Percentiles rank a stretch among this genome's conserved stretches.
Conservation (phyloP, 2,113 vertebrate species). For the Clarias batrachus region DNA sequence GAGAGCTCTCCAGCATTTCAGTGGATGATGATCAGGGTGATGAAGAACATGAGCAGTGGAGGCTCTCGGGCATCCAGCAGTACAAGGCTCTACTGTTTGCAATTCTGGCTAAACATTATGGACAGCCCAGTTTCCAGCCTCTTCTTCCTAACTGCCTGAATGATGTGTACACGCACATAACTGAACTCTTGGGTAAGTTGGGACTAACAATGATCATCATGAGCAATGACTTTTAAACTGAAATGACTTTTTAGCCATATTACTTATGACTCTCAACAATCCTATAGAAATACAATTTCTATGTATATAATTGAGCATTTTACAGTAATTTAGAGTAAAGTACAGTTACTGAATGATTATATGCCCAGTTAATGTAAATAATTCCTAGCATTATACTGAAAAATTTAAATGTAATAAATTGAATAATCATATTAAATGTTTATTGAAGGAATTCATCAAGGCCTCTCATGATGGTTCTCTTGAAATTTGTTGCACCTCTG, state of each 20-base stretch:
- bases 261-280: not conserved
- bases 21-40: slow-evolving; percentile 62
- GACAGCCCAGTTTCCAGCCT: slow-evolving; percentile 72
- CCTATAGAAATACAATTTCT: not conserved
- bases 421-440: too few relatives aligned
- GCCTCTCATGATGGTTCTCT: too few relatives aligned
- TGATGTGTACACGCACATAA: slow-evolving; percentile 83
- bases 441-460: too few relatives aligned
- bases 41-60: slow-evolving; percentile 26
- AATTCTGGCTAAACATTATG: slow-evolving; percentile 83
- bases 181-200: slow-evolving; percentile 83
- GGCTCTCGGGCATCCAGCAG: slow-evolving; percentile 49
- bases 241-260: not conserved
- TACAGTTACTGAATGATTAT: too few relatives aligned
- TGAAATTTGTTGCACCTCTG: not conserved
- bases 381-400: too few relatives aligned
- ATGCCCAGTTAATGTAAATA: too few relatives aligned
- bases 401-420: too few relatives aligned
- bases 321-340: too few relatives aligned
- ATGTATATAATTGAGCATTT: not conserved
- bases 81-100: slow-evolving; percentile 84
- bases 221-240: not conserved
- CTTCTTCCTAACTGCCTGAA: slow-evolving; percentile 78
- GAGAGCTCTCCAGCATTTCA: slow-evolving; percentile 79
- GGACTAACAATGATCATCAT: not conserved